Evolutionary conservation across 2,888 invertebrate genomes (phyloP).

Genomic region (Aricia artaxerxes): DNA sequence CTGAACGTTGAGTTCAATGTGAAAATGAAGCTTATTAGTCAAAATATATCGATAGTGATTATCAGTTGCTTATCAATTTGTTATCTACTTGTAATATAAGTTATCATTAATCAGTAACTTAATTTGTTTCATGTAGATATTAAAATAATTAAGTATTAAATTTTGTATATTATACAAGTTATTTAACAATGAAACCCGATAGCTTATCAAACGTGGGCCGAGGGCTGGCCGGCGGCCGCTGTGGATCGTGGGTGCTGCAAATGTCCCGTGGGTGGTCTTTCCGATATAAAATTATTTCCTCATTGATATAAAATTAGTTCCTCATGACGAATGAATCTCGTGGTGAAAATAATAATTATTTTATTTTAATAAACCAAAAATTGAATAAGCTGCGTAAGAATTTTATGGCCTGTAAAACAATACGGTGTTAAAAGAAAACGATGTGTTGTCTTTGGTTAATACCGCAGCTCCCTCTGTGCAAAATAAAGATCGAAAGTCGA

Average conservation of each 20-base stretch:
- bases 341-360: too few relatives aligned
- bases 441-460: constrained; percentile 42
- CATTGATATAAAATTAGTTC: too few relatives aligned
- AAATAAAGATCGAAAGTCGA: constrained; percentile 42
- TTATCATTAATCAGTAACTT: not conserved
- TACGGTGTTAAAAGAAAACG: not conserved
- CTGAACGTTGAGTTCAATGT: not conserved
- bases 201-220: too few relatives aligned
- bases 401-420: too few relatives aligned
- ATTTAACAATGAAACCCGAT: too few relatives aligned
- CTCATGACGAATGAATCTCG: too few relatives aligned
- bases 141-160: too few relatives aligned
- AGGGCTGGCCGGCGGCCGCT: too few relatives aligned
- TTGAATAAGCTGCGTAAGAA: not conserved
- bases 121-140: not conserved
- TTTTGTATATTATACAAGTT: too few relatives aligned
- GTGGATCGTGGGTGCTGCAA: too few relatives aligned
- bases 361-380: not conserved
- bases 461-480: constrained; percentile 55
- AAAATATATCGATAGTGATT: constrained; percentile 13
- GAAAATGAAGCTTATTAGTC: not conserved
- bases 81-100: not conserved
- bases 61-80: constrained; percentile 9
- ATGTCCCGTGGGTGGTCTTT: too few relatives aligned
- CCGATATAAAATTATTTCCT: too few relatives aligned